A percentile compares a stretch with the other conserved stretches of the same genome.
phyloP scores from a whole-genome alignment of 2,888 invertebrate genomes.

The Neoascia interrupta region DNA sequence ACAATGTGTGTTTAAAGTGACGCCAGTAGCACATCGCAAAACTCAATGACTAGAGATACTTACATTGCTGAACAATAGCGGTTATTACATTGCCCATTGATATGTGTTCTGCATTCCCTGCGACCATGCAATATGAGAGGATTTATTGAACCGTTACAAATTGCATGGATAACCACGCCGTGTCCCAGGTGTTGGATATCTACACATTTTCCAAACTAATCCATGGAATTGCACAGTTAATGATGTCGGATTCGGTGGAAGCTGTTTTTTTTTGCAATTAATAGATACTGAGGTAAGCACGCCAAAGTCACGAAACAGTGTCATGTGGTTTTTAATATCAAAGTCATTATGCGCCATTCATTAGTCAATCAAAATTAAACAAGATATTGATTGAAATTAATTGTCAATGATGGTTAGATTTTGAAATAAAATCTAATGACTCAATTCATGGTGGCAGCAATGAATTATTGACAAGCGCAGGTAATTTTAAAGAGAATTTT shows the following conservation, averaged over 20 bases:
- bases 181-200: not conserved
- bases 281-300: not conserved
- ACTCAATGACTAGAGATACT: not conserved
- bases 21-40: not conserved
- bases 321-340: constrained; percentile 6
- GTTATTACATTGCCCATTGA: constrained; percentile 18
- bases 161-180: not conserved
- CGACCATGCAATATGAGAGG: not conserved
- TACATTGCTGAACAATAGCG: constrained; percentile 17
- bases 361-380: constrained; percentile 35
- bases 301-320: constrained; percentile 3
- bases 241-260: not conserved
- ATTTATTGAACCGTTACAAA: constrained; percentile 29
- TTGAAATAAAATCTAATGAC: not conserved
- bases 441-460: too few relatives aligned
- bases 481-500: too few relatives aligned
- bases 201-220: constrained; percentile 4
- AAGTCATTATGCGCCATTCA: constrained; percentile 15
- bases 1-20: not conserved
- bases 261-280: not conserved
- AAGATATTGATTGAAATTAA: constrained; percentile 22
- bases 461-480: too few relatives aligned
- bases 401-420: constrained; percentile 3
- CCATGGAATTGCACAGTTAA: not conserved
- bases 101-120: not conserved